These are phyloP conservation scores for Diabrotica balteata DNA, from an alignment of 2,888 invertebrate species.

Conservation along the genomic window DNA sequence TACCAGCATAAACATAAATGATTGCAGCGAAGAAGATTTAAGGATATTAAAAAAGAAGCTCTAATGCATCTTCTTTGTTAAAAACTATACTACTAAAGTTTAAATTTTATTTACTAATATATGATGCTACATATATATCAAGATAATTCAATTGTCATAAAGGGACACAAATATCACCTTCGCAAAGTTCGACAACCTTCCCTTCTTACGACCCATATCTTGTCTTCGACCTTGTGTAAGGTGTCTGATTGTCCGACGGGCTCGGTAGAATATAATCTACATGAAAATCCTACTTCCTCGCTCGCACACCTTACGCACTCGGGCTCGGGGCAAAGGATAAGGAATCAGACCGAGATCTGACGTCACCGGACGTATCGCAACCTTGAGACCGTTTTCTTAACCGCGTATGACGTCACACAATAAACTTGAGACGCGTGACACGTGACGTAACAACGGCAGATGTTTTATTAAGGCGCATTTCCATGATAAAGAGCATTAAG, in stretches of 20 bases:
- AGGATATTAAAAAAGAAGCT: too few relatives aligned
- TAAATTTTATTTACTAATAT: too few relatives aligned
- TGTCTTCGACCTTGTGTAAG: conserved; percentile 22
- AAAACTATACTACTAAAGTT: too few relatives aligned
- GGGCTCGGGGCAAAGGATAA: conserved; percentile 21
- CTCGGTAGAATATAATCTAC: too few relatives aligned
- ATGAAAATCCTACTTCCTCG: conserved; percentile 32
- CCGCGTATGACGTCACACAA: conserved; percentile 47
- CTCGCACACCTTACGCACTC: conserved; percentile 23
- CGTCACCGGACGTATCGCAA: conserved; percentile 57
- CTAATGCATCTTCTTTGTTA: too few relatives aligned
- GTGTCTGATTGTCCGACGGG: conserved; percentile 5
- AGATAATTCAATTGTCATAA: too few relatives aligned
- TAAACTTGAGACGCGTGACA: conserved; percentile 51
- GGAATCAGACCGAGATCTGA: conserved; percentile 46
- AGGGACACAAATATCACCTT: too few relatives aligned
- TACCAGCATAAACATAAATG: too few relatives aligned
- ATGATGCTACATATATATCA: too few relatives aligned
- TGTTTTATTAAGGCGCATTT: conserved; percentile 53
- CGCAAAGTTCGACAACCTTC: conserved; percentile 9
- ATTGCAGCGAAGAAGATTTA: too few relatives aligned
- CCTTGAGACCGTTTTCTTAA: conserved; percentile 60
- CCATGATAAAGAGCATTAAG: conserved; percentile 60
- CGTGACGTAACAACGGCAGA: conserved; percentile 54
- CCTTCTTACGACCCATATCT: not conserved